Percentiles rank a stretch among this genome's conserved stretches.
Conservation (phyloP, 2,797 vertebrate genomes). For the Chelon auratus region DNA sequence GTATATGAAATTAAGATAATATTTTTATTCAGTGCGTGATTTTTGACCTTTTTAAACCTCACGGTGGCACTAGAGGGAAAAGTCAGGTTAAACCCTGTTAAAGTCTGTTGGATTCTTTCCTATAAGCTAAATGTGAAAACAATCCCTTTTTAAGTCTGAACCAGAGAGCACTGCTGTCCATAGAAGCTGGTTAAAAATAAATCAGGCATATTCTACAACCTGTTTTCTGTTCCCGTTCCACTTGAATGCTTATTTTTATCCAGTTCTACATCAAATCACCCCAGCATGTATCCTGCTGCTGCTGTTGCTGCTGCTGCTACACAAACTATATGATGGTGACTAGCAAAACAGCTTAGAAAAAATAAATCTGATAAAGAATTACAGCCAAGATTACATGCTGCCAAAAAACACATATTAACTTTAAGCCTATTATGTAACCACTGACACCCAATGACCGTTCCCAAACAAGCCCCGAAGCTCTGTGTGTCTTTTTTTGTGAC, state of each 20-base stretch:
- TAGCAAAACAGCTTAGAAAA: conserved; percentile 1
- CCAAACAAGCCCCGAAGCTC: conserved; percentile 35
- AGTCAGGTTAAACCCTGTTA: too few relatives aligned
- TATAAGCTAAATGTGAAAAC: too few relatives aligned
- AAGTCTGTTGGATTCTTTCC: too few relatives aligned
- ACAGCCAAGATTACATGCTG: conserved; percentile 11
- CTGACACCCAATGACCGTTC: conserved; percentile 43
- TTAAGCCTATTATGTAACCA: conserved; percentile 17
- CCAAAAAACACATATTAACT: conserved; percentile 20
- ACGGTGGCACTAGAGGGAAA: too few relatives aligned
- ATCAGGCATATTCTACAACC: background rate
- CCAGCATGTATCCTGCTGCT: too few relatives aligned
- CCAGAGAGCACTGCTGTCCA: too few relatives aligned
- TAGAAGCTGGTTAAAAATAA: background rate
- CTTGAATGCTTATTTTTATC: background rate
- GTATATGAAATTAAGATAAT: too few relatives aligned
- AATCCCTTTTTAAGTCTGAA: too few relatives aligned
- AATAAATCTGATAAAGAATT: conserved; percentile 39
- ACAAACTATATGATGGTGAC: background rate
- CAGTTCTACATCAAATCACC: background rate
- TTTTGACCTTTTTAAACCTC: background rate
- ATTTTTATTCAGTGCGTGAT: background rate
- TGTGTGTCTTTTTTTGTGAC: conserved; percentile 26
- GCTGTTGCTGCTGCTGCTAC: background rate
- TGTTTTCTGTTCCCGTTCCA: background rate